Conservation (phyloP, 2,888 invertebrate species). For the Andrena praecox region DNA sequence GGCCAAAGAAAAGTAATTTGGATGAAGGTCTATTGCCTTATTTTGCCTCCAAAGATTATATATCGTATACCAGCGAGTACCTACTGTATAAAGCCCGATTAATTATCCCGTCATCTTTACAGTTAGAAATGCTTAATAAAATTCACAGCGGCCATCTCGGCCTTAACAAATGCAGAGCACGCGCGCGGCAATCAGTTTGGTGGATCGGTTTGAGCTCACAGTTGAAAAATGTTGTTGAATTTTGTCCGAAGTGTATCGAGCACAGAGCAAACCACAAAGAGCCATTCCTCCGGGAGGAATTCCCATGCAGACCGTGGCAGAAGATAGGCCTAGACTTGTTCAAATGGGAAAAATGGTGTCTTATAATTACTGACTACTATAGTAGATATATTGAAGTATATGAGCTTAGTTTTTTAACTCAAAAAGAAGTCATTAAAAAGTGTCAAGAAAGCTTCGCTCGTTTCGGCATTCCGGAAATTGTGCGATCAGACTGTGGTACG, state of each 20-base stretch:
- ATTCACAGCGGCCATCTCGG: slow-evolving; percentile 69
- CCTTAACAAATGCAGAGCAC: background rate
- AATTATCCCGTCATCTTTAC: background rate
- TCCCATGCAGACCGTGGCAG: background rate
- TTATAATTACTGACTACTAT: slow-evolving; percentile 8
- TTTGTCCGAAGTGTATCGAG: slow-evolving; percentile 7
- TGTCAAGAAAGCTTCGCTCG: background rate
- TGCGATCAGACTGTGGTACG: slow-evolving; percentile 12
- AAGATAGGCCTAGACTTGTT: slow-evolving; percentile 4
- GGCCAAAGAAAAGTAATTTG: background rate
- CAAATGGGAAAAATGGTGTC: slow-evolving; percentile 1
- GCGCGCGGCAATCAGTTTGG: slow-evolving; percentile 2
- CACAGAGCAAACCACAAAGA: background rate
- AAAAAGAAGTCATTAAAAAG: background rate
- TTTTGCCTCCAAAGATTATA: background rate
- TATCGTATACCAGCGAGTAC: background rate
- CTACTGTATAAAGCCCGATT: slow-evolving; percentile 30
- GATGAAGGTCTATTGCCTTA: background rate
- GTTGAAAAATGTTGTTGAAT: background rate
- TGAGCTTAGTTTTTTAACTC: background rate
- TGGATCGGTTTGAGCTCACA: background rate
- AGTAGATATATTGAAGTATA: background rate
- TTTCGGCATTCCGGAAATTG: slow-evolving; percentile 7
- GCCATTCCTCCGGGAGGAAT: background rate
- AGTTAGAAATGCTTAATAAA: background rate